Evolutionary conservation across 2,888 invertebrate species (phyloP).

Genomic region (Epirrita christyi): DNA sequence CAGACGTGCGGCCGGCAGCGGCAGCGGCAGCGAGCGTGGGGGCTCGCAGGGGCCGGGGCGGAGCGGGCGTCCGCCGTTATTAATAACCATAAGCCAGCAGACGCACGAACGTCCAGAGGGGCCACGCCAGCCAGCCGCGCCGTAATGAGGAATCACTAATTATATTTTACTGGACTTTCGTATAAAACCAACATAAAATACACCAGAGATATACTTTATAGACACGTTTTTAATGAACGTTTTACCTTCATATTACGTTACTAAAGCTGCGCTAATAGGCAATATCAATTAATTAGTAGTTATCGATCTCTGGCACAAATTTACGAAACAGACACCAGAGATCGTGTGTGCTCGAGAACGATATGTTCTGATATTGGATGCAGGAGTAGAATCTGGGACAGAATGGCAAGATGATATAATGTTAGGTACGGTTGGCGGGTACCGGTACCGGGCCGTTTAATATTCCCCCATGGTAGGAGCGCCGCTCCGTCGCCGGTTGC

Average conservation of each 20-base stretch:
- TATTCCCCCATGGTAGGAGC: slow-evolving; percentile 76
- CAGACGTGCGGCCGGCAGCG: slow-evolving; percentile 81
- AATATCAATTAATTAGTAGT: slow-evolving; percentile 32
- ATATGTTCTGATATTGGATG: slow-evolving; percentile 47
- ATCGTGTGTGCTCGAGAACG: slow-evolving; percentile 23
- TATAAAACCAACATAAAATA: slow-evolving; percentile 73
- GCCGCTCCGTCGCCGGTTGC: slow-evolving; percentile 72
- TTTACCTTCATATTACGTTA: slow-evolving; percentile 33
- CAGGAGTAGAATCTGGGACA: slow-evolving; percentile 47
- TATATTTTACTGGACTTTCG: slow-evolving; percentile 83
- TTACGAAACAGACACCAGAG: slow-evolving; percentile 5
- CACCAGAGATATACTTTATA: slow-evolving; percentile 51
- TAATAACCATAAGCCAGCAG: slow-evolving; percentile 85
- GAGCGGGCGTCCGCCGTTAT: slow-evolving; percentile 74
- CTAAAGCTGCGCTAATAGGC: slow-evolving; percentile 36
- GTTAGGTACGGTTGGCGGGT: slow-evolving; percentile 51
- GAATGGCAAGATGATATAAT: slow-evolving; percentile 69
- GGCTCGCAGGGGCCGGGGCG: slow-evolving; percentile 50
- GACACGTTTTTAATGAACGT: slow-evolving; percentile 42
- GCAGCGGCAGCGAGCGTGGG: slow-evolving; percentile 57
- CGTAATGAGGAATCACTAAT: slow-evolving; percentile 85
- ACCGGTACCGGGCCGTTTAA: slow-evolving; percentile 69
- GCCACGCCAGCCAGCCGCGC: slow-evolving; percentile 71
- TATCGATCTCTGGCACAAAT: slow-evolving; percentile 23
- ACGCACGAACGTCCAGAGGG: slow-evolving; percentile 85